These are phyloP conservation scores for Leistus spinibarbis DNA, from an alignment of 2,888 invertebrate genomes.

Conservation along the genomic window DNA sequence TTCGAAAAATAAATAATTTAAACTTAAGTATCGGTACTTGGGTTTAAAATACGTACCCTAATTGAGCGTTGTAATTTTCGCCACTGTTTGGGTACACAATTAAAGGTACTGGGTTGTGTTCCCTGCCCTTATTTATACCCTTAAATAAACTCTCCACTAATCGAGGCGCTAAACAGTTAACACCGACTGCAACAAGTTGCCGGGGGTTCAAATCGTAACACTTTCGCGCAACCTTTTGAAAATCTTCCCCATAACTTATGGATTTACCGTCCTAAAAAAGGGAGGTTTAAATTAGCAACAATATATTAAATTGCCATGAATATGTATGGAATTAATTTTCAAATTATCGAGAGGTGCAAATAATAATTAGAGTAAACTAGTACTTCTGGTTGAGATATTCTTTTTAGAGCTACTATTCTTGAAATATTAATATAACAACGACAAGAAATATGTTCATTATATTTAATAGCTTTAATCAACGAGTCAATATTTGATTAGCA, in stretches of 20 bases:
- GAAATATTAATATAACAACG: too few relatives aligned
- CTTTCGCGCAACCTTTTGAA: constrained; percentile 72
- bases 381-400: too few relatives aligned
- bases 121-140: constrained; percentile 60
- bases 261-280: constrained; percentile 62
- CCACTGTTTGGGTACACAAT: constrained; percentile 95
- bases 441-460: too few relatives aligned
- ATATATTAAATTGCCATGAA: too few relatives aligned
- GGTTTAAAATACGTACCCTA: constrained; percentile 61
- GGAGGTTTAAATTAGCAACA: not conserved
- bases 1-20: not conserved
- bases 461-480: too few relatives aligned
- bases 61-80: constrained; percentile 74
- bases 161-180: constrained; percentile 82
- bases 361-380: too few relatives aligned
- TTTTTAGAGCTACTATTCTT: too few relatives aligned
- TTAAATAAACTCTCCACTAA: constrained; percentile 67
- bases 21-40: not conserved
- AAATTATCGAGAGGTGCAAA: too few relatives aligned
- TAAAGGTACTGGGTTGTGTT: constrained; percentile 67
- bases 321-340: too few relatives aligned
- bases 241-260: constrained; percentile 81
- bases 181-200: constrained; percentile 86
- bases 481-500: too few relatives aligned
- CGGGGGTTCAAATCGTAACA: constrained; percentile 66